Conservation (phyloP, 2,888 invertebrate species). For the Icerya purchasi region DNA sequence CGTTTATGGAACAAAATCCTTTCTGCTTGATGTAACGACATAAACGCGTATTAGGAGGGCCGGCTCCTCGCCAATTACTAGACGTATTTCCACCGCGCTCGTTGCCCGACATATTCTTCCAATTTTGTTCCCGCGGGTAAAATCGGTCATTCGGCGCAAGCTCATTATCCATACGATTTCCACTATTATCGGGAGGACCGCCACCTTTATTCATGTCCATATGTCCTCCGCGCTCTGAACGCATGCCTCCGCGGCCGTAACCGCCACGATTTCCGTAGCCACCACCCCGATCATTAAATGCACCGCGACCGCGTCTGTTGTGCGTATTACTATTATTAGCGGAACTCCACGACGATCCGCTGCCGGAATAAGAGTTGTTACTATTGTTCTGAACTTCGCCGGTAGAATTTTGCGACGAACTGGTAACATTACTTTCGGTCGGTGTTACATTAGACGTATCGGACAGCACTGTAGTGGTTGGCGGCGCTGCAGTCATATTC, state of each 20-base stretch:
- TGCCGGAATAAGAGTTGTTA: not conserved
- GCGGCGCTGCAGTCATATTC: not conserved
- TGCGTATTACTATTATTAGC: not conserved
- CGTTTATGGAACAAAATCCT: slow-evolving; percentile 8
- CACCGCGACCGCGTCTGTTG: not conserved
- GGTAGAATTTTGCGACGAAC: not conserved
- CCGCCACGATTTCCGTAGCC: not conserved
- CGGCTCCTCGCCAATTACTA: slow-evolving; percentile 5
- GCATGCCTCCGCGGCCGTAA: not conserved
- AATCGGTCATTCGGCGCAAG: slow-evolving; percentile 1
- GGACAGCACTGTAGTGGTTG: not conserved
- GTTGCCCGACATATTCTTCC: slow-evolving; percentile 2
- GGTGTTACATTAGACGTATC: not conserved
- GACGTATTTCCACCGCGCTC: slow-evolving; percentile 8
- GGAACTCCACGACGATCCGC: not conserved
- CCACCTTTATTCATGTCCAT: no score
- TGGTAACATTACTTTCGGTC: not conserved
- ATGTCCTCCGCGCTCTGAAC: not conserved
- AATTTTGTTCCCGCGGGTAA: slow-evolving; percentile 3
- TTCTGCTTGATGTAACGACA: slow-evolving; percentile 9
- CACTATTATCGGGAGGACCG: not conserved
- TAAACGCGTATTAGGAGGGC: slow-evolving; percentile 4
- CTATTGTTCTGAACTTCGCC: not conserved
- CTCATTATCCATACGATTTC: not conserved
- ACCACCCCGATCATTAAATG: not conserved